Evolutionary conservation across 2,797 vertebrate genomes (phyloP), one percentile per base, ranked within the genome.

Genomic region (Malurus splendens): DNA sequence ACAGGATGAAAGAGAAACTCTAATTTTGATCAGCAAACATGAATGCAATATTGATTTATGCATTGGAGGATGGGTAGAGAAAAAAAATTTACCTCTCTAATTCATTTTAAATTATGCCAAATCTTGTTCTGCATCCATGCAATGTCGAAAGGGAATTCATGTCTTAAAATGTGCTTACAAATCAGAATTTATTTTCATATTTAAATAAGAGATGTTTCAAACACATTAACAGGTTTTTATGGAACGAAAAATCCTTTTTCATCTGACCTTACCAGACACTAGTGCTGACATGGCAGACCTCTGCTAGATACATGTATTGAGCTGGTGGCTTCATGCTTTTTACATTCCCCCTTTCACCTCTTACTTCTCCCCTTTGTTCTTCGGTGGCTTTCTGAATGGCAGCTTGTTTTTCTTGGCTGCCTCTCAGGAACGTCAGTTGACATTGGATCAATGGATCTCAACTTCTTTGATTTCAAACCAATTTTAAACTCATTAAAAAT

Each of bases 391-490:
- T 80, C 67, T 91, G 71, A 91, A 90, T 47, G 1, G 75, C 54
- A 87, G 47, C 36, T 70, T 88, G 74, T 67, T 94, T 92, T 90
- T 76, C 71, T 92, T 93, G 93, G 87, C 91, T 82, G 57, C 27
- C 27, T 89, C 70, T 89, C 62, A 66, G 88, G 56, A 89, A 68
- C 9, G 0, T 86, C 89, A 56, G 22, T 82, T 0, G 1, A 77
- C 57, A 47, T 47, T 28, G 74, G 67, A 86, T 93, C 83, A 67
- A 55, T 83, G 82, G 51, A 73, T 87, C 59, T 81, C 73, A 68
- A 83, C 85, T 82, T 84, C 86, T 94, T 89, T 92, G 82, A 93
- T 87, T 83, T 93, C 76, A 94, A 77, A 92, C 62, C 62, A 80
- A 72, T 92, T 87, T 92, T 76, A 93, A 92, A 78, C 41, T 24